These are phyloP conservation scores for Scaptomyza tumidula DNA, from an alignment of 2,888 invertebrate species.

Conservation along the genomic window DNA sequence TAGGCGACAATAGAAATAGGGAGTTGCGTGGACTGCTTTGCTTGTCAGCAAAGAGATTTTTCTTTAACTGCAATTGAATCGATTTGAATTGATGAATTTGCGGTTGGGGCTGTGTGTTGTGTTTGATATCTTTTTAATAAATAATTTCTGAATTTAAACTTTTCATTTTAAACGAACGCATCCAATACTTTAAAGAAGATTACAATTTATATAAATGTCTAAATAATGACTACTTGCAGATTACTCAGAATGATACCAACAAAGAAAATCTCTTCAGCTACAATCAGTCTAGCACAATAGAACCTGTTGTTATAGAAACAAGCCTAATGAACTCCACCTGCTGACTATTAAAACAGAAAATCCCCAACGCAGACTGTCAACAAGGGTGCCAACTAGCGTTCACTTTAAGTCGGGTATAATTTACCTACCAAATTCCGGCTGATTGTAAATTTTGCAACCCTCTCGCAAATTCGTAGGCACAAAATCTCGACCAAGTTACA, in stretches of 20 bases:
- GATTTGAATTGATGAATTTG: conserved; percentile 1
- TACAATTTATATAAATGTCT: background rate
- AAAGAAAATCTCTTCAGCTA: background rate
- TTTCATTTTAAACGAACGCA: background rate
- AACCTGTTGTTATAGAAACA: background rate
- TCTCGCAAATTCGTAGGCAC: conserved; percentile 25
- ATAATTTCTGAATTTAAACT: background rate
- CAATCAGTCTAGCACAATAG: background rate
- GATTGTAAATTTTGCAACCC: conserved; percentile 2
- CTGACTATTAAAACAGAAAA: background rate
- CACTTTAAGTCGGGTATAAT: background rate
- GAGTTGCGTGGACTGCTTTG: background rate
- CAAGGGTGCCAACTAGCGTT: background rate
- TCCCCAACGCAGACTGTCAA: background rate
- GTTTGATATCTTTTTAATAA: background rate
- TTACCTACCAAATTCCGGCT: background rate
- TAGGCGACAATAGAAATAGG: conserved; percentile 9
- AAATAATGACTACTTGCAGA: background rate
- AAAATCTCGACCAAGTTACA: conserved; percentile 51
- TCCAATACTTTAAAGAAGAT: background rate
- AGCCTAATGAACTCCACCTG: background rate
- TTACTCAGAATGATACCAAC: background rate
- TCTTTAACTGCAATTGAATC: conserved; percentile 19
- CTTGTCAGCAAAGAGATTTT: conserved; percentile 1
- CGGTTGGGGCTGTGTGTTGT: background rate